These are phyloP conservation scores for Agrochola lota DNA, from an alignment of 2,888 invertebrate genomes.

Conservation along the genomic window DNA sequence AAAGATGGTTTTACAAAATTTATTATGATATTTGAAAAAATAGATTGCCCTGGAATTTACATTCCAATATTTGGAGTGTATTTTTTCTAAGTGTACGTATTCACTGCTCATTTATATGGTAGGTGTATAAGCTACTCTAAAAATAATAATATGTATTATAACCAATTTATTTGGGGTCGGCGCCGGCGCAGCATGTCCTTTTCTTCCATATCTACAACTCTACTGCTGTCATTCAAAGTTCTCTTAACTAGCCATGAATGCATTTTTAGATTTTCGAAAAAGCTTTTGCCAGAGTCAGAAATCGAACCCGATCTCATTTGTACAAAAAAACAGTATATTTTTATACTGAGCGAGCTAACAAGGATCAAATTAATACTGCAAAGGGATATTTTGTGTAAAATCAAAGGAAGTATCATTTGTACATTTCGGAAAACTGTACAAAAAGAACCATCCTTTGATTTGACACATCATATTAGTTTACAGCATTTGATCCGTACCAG, in stretches of 20 bases:
- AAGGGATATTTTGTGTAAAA: too few relatives aligned
- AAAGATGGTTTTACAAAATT: slow-evolving; percentile 46
- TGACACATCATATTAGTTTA: too few relatives aligned
- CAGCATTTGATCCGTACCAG: too few relatives aligned
- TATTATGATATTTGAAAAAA: slow-evolving; percentile 40
- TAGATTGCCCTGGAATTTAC: slow-evolving; percentile 15
- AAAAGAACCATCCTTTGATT: too few relatives aligned
- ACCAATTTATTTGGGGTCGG: not conserved
- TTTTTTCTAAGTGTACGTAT: slow-evolving; percentile 40
- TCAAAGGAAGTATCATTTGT: too few relatives aligned
- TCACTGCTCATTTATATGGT: not conserved
- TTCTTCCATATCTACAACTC: not conserved
- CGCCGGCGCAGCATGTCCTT: not conserved
- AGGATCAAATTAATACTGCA: too few relatives aligned
- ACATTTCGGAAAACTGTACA: too few relatives aligned
- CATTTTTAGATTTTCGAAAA: not conserved
- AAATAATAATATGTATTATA: not conserved
- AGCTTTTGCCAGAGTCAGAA: too few relatives aligned
- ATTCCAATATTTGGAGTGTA: slow-evolving; percentile 55
- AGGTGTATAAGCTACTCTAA: not conserved
- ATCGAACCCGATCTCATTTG: too few relatives aligned
- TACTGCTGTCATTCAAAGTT: not conserved
- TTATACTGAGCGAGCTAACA: too few relatives aligned
- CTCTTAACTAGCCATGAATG: not conserved
- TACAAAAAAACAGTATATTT: too few relatives aligned